Base-by-base conservation (phyloP, 2,797 vertebrate species). In the Hydrolagus colliei region DNA sequence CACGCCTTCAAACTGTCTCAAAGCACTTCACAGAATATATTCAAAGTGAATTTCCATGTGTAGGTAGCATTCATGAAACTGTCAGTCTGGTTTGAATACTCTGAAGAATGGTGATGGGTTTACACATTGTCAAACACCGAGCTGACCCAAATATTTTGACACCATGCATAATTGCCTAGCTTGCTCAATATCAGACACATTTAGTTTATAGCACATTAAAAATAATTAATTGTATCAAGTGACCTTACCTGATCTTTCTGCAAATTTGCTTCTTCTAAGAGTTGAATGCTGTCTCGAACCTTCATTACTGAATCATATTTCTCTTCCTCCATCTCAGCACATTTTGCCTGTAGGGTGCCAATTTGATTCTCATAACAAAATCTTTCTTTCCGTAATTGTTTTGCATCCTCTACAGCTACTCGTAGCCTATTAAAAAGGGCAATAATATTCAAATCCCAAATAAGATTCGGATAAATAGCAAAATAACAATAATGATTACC, bases 191-290 rank as follows among this genome's bases (percentile, higher is more conserved):
- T 27, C 27, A 27, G 27, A 27, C 27, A 27, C 27, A 76, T 59
- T 68, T 41, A 8, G 18, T 52, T 84, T 41, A 14, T 0, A 18
- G 32, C 1, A 16, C 18, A 2, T 9, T 32, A 32, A 16, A 65
- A 8, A 67, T 0, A 82, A 65, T 4, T 4, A 67, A 18, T 16
- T 82, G 63, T 65, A 52, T 6, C 41, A 52, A 52, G 63, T 1
- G 16, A 84, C 20, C 65, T 92, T 88, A 98, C 98, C 96, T 97
- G 95, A 87, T 92, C 96, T 88, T 95, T 97, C 89, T 97, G 95
- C 87, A 98, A 90, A 6, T 95, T 91, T 65, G 95, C 96, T 88
- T 99, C 97, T 91, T 98, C 96, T 0, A 96, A 92, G 86, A 96
- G 91, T 89, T 98, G 96, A 87, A 96, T 90, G 84, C 93, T 96